phyloP scores from a whole-genome alignment of 2,797 vertebrate species.

The Phalanger gymnotis region DNA sequence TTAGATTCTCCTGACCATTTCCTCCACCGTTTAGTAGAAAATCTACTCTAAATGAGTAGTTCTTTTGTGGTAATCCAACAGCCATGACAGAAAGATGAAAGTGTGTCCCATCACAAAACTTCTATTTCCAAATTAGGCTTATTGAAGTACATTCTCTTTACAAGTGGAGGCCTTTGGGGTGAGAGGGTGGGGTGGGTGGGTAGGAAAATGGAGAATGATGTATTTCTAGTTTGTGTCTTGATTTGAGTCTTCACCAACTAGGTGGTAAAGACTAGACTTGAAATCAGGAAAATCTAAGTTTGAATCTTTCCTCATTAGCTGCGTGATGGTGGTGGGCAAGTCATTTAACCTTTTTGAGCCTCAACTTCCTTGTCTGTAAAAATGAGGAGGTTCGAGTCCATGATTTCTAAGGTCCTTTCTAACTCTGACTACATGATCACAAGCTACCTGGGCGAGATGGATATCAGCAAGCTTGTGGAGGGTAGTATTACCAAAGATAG shows the following conservation, averaged over 20 bases:
- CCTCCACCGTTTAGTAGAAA: neutral
- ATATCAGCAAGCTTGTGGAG: neutral
- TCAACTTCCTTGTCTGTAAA: neutral
- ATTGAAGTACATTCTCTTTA: neutral
- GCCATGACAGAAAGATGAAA: neutral
- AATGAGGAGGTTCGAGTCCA: neutral
- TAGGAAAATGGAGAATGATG: neutral
- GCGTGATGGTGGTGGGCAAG: neutral
- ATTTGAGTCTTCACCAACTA: neutral
- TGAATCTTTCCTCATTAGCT: neutral
- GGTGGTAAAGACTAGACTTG: neutral
- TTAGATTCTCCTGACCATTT: neutral
- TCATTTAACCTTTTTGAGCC: neutral
- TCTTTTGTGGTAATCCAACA: neutral
- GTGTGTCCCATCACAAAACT: neutral
- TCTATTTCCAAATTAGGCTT: neutral
- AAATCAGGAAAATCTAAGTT: neutral
- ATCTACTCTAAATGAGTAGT: neutral
- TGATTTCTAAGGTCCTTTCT: neutral
- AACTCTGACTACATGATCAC: neutral
- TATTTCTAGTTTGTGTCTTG: neutral
- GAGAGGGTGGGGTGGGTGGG: neutral
- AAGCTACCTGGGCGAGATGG: neutral
- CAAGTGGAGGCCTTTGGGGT: neutral
- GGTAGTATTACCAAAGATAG: neutral